phyloP scores from a whole-genome alignment of 2,888 invertebrate species.

The Hirudinaria manillensis region DNA sequence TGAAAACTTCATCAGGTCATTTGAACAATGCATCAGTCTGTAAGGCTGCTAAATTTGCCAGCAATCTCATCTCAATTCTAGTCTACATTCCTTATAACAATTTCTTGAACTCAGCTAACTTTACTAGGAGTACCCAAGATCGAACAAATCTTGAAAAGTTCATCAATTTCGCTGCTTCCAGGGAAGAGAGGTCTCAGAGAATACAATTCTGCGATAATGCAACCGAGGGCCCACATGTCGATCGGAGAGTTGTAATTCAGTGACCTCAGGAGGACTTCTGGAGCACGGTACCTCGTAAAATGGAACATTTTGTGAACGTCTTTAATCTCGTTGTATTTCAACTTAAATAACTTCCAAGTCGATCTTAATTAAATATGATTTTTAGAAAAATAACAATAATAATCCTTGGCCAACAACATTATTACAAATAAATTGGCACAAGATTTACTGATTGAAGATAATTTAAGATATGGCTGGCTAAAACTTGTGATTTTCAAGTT shows the following conservation, averaged over 20 bases:
- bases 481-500: no score
- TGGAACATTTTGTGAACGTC: not conserved
- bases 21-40: not conserved
- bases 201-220: constrained; percentile 93
- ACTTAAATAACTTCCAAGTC: not conserved
- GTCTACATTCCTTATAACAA: not conserved
- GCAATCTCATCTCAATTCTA: not conserved
- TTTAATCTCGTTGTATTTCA: not conserved
- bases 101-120: constrained; percentile 54
- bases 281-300: constrained; percentile 62
- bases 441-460: no score
- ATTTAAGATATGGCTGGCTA: no score
- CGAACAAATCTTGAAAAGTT: constrained; percentile 87
- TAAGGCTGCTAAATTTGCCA: not conserved
- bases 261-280: constrained; percentile 88
- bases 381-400: not conserved
- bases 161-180: constrained; percentile 91
- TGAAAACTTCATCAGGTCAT: no score
- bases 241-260: constrained; percentile 93
- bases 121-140: constrained; percentile 85
- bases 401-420: not conserved
- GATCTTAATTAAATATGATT: not conserved
- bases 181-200: constrained; percentile 90
- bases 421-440: no score
- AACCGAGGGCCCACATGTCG: constrained; percentile 95